A percentile compares a stretch with the other conserved stretches of the same genome.
Conservation (phyloP, 2,113 vertebrate species). For the Nanger granti region DNA sequence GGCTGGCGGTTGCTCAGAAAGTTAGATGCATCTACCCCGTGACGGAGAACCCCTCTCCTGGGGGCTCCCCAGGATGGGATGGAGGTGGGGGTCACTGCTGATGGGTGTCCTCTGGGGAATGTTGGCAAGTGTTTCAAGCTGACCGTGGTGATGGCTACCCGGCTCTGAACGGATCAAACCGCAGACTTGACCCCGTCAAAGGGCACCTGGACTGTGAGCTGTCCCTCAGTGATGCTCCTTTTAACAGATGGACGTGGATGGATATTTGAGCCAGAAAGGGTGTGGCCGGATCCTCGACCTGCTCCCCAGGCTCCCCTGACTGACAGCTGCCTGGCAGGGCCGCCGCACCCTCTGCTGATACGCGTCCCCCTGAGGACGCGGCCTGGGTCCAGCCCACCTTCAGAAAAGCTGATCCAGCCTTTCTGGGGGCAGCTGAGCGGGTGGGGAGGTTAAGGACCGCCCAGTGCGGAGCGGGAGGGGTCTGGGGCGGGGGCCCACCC, state of each 20-base stretch:
- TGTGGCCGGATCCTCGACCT: too few relatives aligned
- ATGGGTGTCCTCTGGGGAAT: rapidly evolving
- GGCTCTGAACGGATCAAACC: background rate
- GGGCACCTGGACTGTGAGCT: background rate
- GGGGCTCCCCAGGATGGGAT: too few relatives aligned
- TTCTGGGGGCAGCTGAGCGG: rapidly evolving
- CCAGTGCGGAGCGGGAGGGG: rapidly evolving
- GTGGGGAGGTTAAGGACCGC: rapidly evolving
- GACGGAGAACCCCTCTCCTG: background rate
- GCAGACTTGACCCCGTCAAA: rapidly evolving
- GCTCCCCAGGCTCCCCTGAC: background rate
- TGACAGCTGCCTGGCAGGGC: rapidly evolving
- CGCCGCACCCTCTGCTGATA: rapidly evolving
- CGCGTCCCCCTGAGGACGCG: rapidly evolving
- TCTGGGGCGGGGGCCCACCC: background rate
- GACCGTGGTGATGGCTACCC: too few relatives aligned
- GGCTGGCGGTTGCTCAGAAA: rapidly evolving
- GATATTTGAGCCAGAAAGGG: background rate
- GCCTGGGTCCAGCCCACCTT: too few relatives aligned
- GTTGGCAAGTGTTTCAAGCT: background rate
- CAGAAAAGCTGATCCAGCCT: rapidly evolving
- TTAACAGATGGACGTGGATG: rapidly evolving
- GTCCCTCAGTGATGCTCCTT: rapidly evolving
- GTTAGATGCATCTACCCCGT: rapidly evolving
- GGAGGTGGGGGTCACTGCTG: background rate